Conservation (phyloP, 2,888 invertebrate species). For the Stratiomys singularior region DNA sequence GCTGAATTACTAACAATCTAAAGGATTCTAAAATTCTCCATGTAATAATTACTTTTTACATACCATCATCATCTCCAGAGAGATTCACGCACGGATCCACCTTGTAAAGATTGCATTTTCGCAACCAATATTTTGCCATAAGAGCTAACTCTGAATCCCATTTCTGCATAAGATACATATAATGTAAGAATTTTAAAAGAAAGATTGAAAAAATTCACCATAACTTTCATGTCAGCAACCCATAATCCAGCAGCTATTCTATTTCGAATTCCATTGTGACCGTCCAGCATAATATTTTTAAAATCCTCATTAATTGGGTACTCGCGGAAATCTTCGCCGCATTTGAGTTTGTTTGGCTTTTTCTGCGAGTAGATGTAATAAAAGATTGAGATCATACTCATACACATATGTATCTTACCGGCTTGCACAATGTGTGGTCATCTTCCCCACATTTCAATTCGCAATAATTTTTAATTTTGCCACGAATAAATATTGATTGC, state of each 20-base stretch:
- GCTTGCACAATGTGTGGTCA: conserved; percentile 52
- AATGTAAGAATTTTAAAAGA: no score
- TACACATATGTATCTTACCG: conserved; percentile 39
- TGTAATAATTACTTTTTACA: neutral
- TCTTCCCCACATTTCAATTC: conserved; percentile 46
- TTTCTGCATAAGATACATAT: conserved; percentile 32
- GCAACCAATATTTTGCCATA: conserved; percentile 52
- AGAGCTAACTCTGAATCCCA: conserved; percentile 51
- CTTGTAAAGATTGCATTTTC: conserved; percentile 38
- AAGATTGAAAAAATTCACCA: conserved; percentile 20
- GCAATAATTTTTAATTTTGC: conserved; percentile 47
- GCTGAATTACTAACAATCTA: no score
- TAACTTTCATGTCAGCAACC: conserved; percentile 31
- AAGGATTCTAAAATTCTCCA: neutral
- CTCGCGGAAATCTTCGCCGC: conserved; percentile 18
- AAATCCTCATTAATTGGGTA: conserved; percentile 5
- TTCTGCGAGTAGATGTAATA: conserved; percentile 7
- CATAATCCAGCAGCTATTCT: conserved; percentile 33
- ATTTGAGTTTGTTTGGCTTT: neutral
- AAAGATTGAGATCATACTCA: no score
- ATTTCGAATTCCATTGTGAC: conserved; percentile 50
- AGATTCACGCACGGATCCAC: conserved; percentile 51
- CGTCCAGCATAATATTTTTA: conserved; percentile 39
- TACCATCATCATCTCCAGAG: neutral
- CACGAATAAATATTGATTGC: conserved; percentile 48